Conservation (phyloP, 2,113 vertebrate species). For the Columba janthina region DNA sequence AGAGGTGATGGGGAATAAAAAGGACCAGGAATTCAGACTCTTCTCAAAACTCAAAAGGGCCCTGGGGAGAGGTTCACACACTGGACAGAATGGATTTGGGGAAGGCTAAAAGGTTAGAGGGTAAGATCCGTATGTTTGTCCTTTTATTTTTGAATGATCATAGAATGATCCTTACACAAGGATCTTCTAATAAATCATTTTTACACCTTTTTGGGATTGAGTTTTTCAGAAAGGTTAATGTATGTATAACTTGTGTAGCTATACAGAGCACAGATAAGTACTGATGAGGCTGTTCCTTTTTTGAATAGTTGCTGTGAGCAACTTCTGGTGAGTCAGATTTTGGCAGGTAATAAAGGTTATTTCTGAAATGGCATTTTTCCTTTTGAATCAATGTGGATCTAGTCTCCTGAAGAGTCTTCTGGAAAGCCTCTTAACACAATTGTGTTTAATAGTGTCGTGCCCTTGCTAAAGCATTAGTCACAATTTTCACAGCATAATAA, state of each 20-base stretch:
- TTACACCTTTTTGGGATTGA: neutral
- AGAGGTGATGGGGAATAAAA: neutral
- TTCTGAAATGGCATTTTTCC: neutral
- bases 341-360: neutral
- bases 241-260: fast-evolving
- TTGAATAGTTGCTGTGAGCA: neutral
- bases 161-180: neutral
- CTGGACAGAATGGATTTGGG: neutral
- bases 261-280: neutral
- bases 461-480: neutral
- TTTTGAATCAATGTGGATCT: neutral
- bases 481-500: neutral
- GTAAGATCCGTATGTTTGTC: neutral
- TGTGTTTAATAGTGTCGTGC: neutral
- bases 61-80: neutral
- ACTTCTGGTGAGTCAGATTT: neutral
- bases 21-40: neutral
- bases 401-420: neutral
- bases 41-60: neutral
- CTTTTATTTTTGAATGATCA: neutral
- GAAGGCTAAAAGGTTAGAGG: neutral
- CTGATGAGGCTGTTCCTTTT: neutral
- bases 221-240: neutral
- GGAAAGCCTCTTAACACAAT: neutral
- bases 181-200: neutral